A percentile compares a stretch with the other conserved stretches of the same genome.
Evolutionary conservation across 2,888 invertebrate species (phyloP).

Genomic region (Drosophila peninsularis): DNA sequence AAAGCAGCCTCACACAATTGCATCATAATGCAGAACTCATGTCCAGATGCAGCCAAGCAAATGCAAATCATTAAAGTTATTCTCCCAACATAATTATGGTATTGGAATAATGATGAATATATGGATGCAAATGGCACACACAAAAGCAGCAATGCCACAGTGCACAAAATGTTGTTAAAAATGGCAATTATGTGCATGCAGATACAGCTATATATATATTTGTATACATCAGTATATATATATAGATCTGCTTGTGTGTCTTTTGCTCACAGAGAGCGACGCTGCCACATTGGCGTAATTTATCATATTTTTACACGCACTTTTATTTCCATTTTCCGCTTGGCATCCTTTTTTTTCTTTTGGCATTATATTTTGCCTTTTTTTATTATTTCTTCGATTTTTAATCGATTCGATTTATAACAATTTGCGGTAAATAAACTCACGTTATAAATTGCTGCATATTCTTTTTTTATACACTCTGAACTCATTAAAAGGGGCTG

Average conservation of each 20-base stretch:
- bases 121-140: constrained; percentile 17
- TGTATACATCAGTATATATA: not conserved
- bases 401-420: constrained; percentile 78
- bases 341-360: constrained; percentile 18
- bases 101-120: constrained; percentile 42
- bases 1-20: constrained; percentile 16
- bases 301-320: constrained; percentile 71
- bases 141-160: constrained; percentile 21
- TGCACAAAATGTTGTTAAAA: constrained; percentile 59
- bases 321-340: constrained; percentile 66
- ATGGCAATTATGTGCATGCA: constrained; percentile 69
- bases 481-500: not conserved
- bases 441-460: constrained; percentile 66
- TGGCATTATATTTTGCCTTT: constrained; percentile 7
- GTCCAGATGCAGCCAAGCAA: constrained; percentile 19
- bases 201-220: not conserved
- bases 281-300: constrained; percentile 72
- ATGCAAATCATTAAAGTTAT: constrained; percentile 50
- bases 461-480: constrained; percentile 21
- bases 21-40: constrained; percentile 34
- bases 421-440: constrained; percentile 80
- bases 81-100: constrained; percentile 44
- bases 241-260: constrained; percentile 1
- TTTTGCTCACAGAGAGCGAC: constrained; percentile 17
- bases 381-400: constrained; percentile 41